Percentiles rank a stretch among this genome's conserved stretches.
Conservation (phyloP, 2,113 vertebrate species). For the Gymnogyps californianus region DNA sequence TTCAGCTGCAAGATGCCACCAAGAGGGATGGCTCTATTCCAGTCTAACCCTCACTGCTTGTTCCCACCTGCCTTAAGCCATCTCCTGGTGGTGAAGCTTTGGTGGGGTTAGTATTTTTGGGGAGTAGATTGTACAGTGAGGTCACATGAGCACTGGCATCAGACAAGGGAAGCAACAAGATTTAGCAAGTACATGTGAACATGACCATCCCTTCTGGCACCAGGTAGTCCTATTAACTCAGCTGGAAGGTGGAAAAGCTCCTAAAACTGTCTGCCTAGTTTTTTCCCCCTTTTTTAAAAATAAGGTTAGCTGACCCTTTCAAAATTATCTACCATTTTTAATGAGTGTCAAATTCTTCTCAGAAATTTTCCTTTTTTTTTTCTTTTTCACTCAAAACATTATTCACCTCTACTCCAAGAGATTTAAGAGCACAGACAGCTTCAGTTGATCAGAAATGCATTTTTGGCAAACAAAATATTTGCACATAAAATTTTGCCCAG, state of each 20-base stretch:
- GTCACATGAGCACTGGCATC: not conserved
- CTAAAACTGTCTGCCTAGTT: accelerated
- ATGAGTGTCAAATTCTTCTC: not conserved
- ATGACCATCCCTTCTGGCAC: not conserved
- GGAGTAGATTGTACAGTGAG: not conserved
- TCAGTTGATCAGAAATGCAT: not conserved
- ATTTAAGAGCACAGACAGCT: not conserved
- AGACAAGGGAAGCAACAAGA: not conserved
- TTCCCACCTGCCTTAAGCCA: not conserved
- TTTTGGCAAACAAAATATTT: slow-evolving; percentile 21
- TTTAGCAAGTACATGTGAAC: not conserved
- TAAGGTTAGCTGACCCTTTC: not conserved
- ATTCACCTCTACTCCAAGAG: not conserved
- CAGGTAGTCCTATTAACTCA: not conserved
- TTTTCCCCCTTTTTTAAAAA: accelerated
- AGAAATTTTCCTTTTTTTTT: not conserved
- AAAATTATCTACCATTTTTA: not conserved
- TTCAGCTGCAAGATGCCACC: not conserved
- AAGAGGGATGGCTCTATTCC: not conserved
- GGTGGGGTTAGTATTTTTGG: not conserved
- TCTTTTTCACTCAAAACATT: not conserved
- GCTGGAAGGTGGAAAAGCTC: not conserved
- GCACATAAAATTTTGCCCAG: not conserved
- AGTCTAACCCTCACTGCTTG: not conserved
- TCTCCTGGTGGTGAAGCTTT: not conserved